Evolutionary conservation across 2,888 invertebrate genomes (phyloP), one percentile per base, ranked within the genome.

Genomic region (Cryptosula pallasiana): DNA sequence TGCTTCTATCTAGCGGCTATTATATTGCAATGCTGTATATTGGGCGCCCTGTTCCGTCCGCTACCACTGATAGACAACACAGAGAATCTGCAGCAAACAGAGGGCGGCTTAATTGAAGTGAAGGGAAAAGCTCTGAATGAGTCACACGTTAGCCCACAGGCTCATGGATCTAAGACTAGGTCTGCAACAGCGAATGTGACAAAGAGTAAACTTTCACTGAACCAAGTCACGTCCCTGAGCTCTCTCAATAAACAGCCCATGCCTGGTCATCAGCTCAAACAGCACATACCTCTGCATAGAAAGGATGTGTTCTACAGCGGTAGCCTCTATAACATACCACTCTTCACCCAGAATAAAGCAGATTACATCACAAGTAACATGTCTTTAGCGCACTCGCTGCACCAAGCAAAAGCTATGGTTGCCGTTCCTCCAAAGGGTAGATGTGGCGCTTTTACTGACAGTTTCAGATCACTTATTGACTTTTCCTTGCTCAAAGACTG

Each of bases 231-330:
- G 23, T 36, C 70, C 23, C 5, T 54, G 27, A 55, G 27, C 25
- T 27, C 76, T 25, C 36, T 58, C 35, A 69, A 69, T 55, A n/a
- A 75, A 73, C 16, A 73, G 76, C 75, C 76, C 16, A 78, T 78
- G 20, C 73, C 76, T 1, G 77, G 83, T 72, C 88, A 90, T 77
- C 85, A 90, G 16, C 27, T 54, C 5, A 70, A 36, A 25, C 27
- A 73, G 1, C 72, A 75, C n/a, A 69, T 93, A 0, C 91, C 93
- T 23, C 90, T 95, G 88, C 89, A 91, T 79, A 88, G 93, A 71
- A 92, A 92, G 72, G 95, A 97, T 83, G 90, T 94, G 9, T 90
- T 96, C 79, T 95, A 95, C 83, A 91, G 92, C 81, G 94, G 94
- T 76, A 92, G 90, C 79, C 85, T 91, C 27, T 85, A 87, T 73